A percentile compares a stretch with the other conserved stretches of the same genome.
Evolutionary conservation across 2,888 invertebrate species (phyloP).

Genomic region (Nineta flava): DNA sequence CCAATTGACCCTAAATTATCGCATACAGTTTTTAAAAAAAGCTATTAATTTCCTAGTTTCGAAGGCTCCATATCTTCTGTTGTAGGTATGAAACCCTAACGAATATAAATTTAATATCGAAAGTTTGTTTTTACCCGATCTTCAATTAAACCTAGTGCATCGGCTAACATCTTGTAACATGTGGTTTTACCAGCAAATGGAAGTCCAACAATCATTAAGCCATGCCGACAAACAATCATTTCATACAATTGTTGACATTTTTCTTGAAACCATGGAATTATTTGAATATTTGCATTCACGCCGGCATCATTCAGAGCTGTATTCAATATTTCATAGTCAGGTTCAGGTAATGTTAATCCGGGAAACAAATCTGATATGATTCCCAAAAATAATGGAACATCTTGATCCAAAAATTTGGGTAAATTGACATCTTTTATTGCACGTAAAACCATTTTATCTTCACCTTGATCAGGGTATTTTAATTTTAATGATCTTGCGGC

Average conservation of each 20-base stretch:
- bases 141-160: conserved; percentile 59
- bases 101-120: background rate
- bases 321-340: conserved; percentile 63
- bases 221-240: conserved; percentile 90
- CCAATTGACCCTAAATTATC: conserved; percentile 46
- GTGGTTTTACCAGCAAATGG: conserved; percentile 86
- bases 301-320: conserved; percentile 48
- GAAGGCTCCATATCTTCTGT: no score
- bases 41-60: background rate
- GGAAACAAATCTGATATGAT: conserved; percentile 91
- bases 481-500: conserved; percentile 85
- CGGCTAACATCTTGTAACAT: conserved; percentile 66
- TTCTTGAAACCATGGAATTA: conserved; percentile 70
- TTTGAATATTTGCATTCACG: conserved; percentile 59
- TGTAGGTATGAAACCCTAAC: no score
- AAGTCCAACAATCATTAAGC: conserved; percentile 83
- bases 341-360: conserved; percentile 57
- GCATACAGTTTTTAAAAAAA: no score
- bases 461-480: conserved; percentile 73
- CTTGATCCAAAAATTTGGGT: conserved; percentile 82
- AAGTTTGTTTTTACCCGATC: conserved; percentile 36
- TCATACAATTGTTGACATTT: conserved; percentile 84
- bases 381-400: conserved; percentile 78
- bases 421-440: conserved; percentile 91
- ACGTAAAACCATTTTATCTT: conserved; percentile 70